phyloP scores from a whole-genome alignment of 2,113 vertebrate genomes.

The Morone saxatilis region DNA sequence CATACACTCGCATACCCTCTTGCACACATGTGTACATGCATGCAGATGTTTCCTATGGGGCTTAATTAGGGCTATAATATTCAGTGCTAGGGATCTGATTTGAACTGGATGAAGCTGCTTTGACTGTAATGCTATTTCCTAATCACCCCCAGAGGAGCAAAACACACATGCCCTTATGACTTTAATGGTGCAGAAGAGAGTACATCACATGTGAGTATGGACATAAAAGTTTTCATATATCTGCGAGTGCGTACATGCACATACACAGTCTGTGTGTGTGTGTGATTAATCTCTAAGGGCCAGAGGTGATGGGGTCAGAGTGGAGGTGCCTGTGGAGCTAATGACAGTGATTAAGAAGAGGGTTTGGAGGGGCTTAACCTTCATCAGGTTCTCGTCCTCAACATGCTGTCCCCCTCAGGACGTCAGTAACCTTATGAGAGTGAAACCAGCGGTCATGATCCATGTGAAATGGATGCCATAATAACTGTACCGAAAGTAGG shows the following conservation, averaged over 20 bases:
- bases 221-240: background rate
- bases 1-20: background rate
- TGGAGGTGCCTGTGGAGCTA: slow-evolving; percentile 62
- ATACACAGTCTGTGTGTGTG: slow-evolving; percentile 2
- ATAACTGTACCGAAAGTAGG: background rate
- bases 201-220: background rate
- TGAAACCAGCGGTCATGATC: slow-evolving; percentile 17
- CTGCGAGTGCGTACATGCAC: background rate
- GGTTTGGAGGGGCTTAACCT: slow-evolving; percentile 62
- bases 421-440: slow-evolving; percentile 60
- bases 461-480: background rate
- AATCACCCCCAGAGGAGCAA: slow-evolving; percentile 16
- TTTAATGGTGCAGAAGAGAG: background rate
- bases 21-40: background rate
- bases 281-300: slow-evolving; percentile 67
- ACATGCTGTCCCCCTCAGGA: slow-evolving; percentile 43
- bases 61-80: slow-evolving; percentile 33
- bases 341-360: slow-evolving; percentile 67
- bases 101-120: slow-evolving; percentile 16
- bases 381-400: slow-evolving; percentile 48
- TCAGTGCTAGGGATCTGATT: slow-evolving; percentile 22
- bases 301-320: slow-evolving; percentile 61
- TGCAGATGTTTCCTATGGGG: slow-evolving; percentile 6
- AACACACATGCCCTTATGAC: background rate
- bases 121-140: slow-evolving; percentile 25